Conservation (phyloP, 2,797 vertebrate genomes). For the Melanotaenia parkinsoni region DNA sequence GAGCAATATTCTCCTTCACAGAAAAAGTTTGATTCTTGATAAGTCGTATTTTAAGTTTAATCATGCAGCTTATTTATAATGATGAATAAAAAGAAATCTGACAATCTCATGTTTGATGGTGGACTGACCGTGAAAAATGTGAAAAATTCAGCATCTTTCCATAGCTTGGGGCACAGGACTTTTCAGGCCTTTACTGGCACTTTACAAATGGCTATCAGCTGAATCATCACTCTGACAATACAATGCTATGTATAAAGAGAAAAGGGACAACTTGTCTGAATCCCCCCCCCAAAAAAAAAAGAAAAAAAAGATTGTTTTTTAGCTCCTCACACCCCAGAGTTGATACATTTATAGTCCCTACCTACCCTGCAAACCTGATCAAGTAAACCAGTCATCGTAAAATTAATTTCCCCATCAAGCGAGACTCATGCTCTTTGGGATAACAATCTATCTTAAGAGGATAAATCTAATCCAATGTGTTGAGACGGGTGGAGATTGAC, state of each 20-base stretch:
- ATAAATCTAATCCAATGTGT: constrained; percentile 81
- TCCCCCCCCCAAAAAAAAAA: constrained; percentile 47
- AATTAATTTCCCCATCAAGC: constrained; percentile 82
- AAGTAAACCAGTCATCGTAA: constrained; percentile 83
- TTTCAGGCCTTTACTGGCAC: constrained; percentile 55
- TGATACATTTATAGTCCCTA: constrained; percentile 64
- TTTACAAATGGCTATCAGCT: constrained; percentile 73
- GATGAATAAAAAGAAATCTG: constrained; percentile 27
- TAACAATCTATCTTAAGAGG: constrained; percentile 83
- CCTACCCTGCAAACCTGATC: constrained; percentile 65
- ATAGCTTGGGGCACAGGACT: constrained; percentile 49
- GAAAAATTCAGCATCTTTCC: background rate
- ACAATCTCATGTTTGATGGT: constrained; percentile 45
- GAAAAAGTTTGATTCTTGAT: constrained; percentile 16
- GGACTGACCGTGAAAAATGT: constrained; percentile 41
- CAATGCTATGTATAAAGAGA: constrained; percentile 55
- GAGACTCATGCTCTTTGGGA: constrained; percentile 69
- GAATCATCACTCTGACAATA: constrained; percentile 67
- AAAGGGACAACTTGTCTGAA: constrained; percentile 52
- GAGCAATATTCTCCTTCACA: constrained; percentile 1
- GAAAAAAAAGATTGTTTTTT: constrained; percentile 40
- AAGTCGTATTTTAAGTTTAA: constrained; percentile 12
- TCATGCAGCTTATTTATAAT: constrained; percentile 37
- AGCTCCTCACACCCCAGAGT: constrained; percentile 37
- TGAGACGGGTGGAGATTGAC: constrained; percentile 76